Percentiles rank a stretch among this genome's conserved stretches.
These are phyloP conservation scores for Oenanthe oenanthe DNA, from an alignment of 2,113 vertebrate genomes.

Conservation along the genomic window DNA sequence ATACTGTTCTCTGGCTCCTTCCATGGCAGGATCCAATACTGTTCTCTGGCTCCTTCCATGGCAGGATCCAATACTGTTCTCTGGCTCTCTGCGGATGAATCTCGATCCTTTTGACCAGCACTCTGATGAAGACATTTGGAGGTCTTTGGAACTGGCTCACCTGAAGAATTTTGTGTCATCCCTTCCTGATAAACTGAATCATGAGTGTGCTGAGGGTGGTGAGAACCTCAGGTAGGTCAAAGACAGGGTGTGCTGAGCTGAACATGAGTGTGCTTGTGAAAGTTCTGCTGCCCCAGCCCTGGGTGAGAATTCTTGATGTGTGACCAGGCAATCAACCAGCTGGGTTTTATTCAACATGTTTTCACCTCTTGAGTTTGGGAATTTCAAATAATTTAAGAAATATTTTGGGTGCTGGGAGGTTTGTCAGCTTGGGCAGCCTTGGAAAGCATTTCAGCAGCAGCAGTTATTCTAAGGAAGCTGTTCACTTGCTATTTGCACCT, in stretches of 20 bases:
- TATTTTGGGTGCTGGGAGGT: not conserved
- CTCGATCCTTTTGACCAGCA: slow-evolving; percentile 90
- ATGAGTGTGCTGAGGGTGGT: slow-evolving; percentile 93
- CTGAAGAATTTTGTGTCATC: slow-evolving; percentile 87
- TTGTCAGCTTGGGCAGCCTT: not conserved
- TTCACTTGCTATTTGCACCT: not conserved
- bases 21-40: slow-evolving; percentile 94
- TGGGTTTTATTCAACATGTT: not conserved
- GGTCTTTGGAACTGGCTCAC: slow-evolving; percentile 88
- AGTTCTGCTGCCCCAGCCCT: not conserved
- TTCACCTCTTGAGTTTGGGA: not conserved
- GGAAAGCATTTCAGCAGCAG: not conserved
- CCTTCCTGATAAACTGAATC: slow-evolving; percentile 86
- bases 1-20: slow-evolving; percentile 93
- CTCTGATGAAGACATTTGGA: slow-evolving; percentile 90
- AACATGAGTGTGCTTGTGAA: not conserved
- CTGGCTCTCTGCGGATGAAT: slow-evolving; percentile 94
- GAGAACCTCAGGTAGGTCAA: slow-evolving; percentile 90
- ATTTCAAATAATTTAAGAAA: not conserved
- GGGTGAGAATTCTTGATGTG: fast-evolving
- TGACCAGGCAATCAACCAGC: not conserved
- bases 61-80: slow-evolving; percentile 95
- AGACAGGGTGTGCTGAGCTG: not conserved
- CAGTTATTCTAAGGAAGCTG: not conserved
- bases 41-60: slow-evolving; percentile 95